Conservation (phyloP, 2,888 invertebrate genomes). For the Xestia c-nigrum region DNA sequence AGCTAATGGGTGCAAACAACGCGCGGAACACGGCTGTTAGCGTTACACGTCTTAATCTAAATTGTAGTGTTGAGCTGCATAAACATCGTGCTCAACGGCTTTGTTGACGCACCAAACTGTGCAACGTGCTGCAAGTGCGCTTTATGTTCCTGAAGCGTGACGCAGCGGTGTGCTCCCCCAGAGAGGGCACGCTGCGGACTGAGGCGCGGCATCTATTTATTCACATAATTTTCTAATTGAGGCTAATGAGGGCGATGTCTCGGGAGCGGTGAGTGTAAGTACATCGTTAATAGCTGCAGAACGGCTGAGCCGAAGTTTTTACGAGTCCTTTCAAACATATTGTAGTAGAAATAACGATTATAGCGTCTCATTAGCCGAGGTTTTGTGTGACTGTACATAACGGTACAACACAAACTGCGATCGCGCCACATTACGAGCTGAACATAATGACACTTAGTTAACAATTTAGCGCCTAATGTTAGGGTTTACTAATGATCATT, state of each 20-base stretch:
- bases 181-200: background rate
- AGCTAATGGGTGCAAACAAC: conserved; percentile 52
- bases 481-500: conserved; percentile 10
- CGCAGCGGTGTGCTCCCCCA: background rate
- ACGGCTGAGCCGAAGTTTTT: conserved; percentile 40
- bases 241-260: conserved; percentile 49
- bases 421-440: conserved; percentile 11
- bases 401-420: conserved; percentile 7
- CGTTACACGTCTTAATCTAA: conserved; percentile 43
- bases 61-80: conserved; percentile 1
- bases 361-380: conserved; percentile 49
- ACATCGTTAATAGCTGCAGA: conserved; percentile 43
- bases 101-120: background rate
- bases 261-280: conserved; percentile 34
- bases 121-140: background rate
- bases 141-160: background rate
- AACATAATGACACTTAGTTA: conserved; percentile 20
- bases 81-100: conserved; percentile 2
- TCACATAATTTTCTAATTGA: conserved; percentile 43
- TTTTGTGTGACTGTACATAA: conserved; percentile 17
- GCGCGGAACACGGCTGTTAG: conserved; percentile 12
- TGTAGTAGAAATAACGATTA: conserved; percentile 54
- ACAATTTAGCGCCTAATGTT: background rate
- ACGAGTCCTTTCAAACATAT: conserved; percentile 55
- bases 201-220: conserved; percentile 12